These are phyloP conservation scores for Amphipyra tragopoginis DNA, from an alignment of 2,888 invertebrate species.

Conservation along the genomic window DNA sequence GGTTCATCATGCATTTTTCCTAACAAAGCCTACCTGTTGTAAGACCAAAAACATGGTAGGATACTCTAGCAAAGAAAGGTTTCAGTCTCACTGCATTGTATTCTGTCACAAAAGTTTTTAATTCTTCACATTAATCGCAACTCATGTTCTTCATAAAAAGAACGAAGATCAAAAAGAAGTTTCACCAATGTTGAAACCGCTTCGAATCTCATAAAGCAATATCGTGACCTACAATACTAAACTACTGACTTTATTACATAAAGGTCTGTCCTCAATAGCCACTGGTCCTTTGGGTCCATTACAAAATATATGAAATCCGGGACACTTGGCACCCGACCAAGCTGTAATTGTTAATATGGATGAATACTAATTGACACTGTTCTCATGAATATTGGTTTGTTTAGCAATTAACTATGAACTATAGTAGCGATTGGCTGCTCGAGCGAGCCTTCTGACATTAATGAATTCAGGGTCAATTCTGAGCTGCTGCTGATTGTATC, in stretches of 20 bases:
- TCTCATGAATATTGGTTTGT: constrained; percentile 1
- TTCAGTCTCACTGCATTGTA: too few species aligned
- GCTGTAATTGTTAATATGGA: constrained; percentile 16
- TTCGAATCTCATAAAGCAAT: constrained; percentile 1
- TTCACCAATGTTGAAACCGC: constrained; percentile 1
- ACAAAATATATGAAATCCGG: constrained; percentile 23
- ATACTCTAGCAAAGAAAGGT: too few species aligned
- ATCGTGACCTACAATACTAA: constrained; percentile 29
- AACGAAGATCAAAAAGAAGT: too few species aligned
- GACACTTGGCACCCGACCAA: constrained; percentile 41
- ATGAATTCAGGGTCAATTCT: too few species aligned
- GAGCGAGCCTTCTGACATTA: too few species aligned
- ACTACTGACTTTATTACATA: constrained; percentile 36
- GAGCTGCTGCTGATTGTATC: too few species aligned
- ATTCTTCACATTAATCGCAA: too few species aligned
- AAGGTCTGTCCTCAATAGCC: constrained; percentile 20
- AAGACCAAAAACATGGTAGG: too few species aligned
- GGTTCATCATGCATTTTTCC: too few species aligned
- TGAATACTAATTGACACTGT: constrained; percentile 17
- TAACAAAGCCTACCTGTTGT: too few species aligned
- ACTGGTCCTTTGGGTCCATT: constrained; percentile 15
- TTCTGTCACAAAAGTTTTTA: too few species aligned
- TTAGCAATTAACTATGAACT: neutral
- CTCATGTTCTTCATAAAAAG: too few species aligned
- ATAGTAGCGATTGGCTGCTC: neutral